phyloP scores from a whole-genome alignment of 2,797 vertebrate species.

The Bryconaethiops microstoma region DNA sequence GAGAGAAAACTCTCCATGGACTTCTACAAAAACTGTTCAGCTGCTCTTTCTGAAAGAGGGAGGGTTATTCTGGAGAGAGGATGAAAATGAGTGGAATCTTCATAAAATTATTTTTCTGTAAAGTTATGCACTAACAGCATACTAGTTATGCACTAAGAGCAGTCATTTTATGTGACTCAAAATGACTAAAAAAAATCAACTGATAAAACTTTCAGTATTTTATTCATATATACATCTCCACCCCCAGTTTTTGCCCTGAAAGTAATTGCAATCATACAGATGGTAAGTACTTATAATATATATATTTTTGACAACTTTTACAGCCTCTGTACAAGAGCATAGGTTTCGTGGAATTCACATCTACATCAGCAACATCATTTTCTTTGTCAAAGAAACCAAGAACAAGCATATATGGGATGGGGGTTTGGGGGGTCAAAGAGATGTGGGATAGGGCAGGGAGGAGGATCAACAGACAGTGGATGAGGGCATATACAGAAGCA shows the following conservation, averaged over 20 bases:
- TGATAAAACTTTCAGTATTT: conserved; percentile 87
- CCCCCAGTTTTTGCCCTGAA: conserved; percentile 78
- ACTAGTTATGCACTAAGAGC: neutral
- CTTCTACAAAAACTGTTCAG: neutral
- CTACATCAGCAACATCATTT: conserved; percentile 92
- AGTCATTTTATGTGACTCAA: conserved; percentile 50
- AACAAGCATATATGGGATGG: conserved; percentile 87
- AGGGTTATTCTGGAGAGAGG: neutral
- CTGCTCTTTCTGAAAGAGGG: neutral
- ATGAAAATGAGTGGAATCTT: neutral
- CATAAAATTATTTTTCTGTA: neutral
- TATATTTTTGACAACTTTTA: conserved; percentile 89
- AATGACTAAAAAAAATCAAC: conserved; percentile 75
- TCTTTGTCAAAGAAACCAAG: conserved; percentile 88
- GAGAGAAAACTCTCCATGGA: neutral
- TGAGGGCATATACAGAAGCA: conserved; percentile 95
- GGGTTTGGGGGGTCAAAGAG: conserved; percentile 71
- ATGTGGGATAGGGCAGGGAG: conserved; percentile 49
- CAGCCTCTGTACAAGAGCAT: conserved; percentile 92
- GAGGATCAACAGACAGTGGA: conserved; percentile 76
- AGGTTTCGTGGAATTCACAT: conserved; percentile 90
- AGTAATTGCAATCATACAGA: conserved; percentile 92
- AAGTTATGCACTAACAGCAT: neutral
- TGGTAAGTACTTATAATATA: conserved; percentile 90
- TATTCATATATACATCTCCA: conserved; percentile 90